Conservation (phyloP, 2,888 invertebrate species). For the Mythimna albipuncta region DNA sequence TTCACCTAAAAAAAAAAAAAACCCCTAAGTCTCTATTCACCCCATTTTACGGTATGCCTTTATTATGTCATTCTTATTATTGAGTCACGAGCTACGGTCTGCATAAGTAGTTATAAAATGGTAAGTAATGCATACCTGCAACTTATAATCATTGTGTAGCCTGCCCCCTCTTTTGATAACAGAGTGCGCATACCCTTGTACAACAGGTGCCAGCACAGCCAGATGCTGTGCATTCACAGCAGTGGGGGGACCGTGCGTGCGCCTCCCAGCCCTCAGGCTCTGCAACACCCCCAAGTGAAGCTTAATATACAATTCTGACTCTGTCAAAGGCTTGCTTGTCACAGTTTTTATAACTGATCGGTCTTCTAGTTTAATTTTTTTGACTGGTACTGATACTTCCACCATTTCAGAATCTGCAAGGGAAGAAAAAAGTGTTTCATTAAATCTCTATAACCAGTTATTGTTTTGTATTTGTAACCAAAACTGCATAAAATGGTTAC, state of each 20-base stretch:
- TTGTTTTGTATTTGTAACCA: too few relatives aligned
- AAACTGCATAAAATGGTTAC: conserved; percentile 54
- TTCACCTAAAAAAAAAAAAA: too few relatives aligned
- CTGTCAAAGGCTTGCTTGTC: conserved; percentile 71
- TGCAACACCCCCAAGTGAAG: conserved; percentile 93
- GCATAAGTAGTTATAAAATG: too few relatives aligned
- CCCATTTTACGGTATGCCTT: too few relatives aligned
- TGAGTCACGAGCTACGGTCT: neutral
- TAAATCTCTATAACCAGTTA: neutral
- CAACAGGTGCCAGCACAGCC: conserved; percentile 83
- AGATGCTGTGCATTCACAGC: conserved; percentile 92
- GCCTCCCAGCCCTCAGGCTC: conserved; percentile 90
- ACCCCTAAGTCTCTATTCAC: too few relatives aligned
- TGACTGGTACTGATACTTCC: conserved; percentile 78
- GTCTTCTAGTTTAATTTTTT: conserved; percentile 85
- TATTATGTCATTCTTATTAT: too few relatives aligned
- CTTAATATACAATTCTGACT: conserved; percentile 90
- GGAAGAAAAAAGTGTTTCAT: neutral
- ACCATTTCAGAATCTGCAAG: conserved; percentile 82
- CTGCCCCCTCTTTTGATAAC: conserved; percentile 78
- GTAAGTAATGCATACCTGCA: conserved; percentile 75
- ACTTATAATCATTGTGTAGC: conserved; percentile 80
- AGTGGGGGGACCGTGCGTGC: conserved; percentile 88
- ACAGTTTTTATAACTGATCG: conserved; percentile 73
- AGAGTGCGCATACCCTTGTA: conserved; percentile 84